Base-by-base conservation (phyloP, 2,888 invertebrate genomes). In the Lottia scabra region DNA sequence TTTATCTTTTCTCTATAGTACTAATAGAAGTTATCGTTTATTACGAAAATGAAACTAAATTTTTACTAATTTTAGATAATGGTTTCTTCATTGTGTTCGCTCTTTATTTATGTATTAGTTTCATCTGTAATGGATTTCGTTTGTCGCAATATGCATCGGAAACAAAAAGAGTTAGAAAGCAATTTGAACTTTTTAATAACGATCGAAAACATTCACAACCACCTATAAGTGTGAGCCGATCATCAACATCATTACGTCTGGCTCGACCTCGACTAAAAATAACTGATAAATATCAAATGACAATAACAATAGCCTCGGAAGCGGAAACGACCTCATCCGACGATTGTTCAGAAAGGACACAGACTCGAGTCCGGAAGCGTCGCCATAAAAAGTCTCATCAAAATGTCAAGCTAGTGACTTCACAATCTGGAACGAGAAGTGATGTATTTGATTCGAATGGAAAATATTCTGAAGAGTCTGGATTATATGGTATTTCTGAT, bases 41-140 rank as follows among this genome's bases (percentile, higher is more conserved):
- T 26, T 90, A 84, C 30, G 78, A 82, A 43, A 78, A 75, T n/a
- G 76, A 77, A 2, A 75, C 87, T n/a, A 85, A 85, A 77, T 78
- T 86, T 63, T 81, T 84, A 16, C 65, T 83, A 6, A 67, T 81
- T 10, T 85, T 91, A 67, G 90, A 91, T 67, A 92, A 92, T 80
- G 89, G 90, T n/a, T 84, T 91, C 56, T 92, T 92, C 83, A 90
- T 91, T 65, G 77, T 90, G 63, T 92, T 92, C 92, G 91, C 91
- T 64, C 82, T 91, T 68, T 87, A 91, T 75, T 87, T 92, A 70
- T 92, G 92, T 80, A 85, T 90, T 66, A 90, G 90, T n/a, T 92
- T 92, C 81, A 89, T 92, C 44, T 91, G 91, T 77, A 91, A 91
- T 65, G 92, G 92, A 44, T 90, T 91, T 82, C 89, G 90, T 79